Evolutionary conservation across 2,113 vertebrate species (phyloP).

Genomic region (Gyps fulvus): DNA sequence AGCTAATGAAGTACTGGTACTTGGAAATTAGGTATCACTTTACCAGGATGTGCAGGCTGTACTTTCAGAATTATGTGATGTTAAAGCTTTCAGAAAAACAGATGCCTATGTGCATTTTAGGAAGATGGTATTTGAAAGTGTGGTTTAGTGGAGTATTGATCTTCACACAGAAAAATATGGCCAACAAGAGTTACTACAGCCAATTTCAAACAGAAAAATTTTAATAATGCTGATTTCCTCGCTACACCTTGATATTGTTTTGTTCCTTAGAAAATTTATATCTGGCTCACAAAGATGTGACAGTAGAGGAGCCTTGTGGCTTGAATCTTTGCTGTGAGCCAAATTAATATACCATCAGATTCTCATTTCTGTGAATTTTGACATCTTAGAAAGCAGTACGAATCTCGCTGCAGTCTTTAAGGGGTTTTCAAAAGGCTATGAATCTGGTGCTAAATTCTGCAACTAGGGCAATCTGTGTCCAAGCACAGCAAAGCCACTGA

Average conservation of each 20-base stretch:
- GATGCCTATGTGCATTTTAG: neutral
- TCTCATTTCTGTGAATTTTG: neutral
- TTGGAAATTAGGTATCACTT: neutral
- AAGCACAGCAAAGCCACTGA: neutral
- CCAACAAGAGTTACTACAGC: neutral
- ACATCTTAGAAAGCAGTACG: neutral
- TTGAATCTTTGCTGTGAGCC: neutral
- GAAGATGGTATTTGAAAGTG: neutral
- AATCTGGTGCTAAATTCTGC: neutral
- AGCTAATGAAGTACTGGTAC: neutral
- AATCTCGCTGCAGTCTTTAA: neutral
- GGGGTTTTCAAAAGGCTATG: neutral
- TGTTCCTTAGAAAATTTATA: neutral
- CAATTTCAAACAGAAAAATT: neutral
- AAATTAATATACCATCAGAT: neutral
- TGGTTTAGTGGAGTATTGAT: neutral
- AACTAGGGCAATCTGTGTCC: neutral
- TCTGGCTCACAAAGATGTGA: fast-evolving
- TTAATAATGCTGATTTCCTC: neutral
- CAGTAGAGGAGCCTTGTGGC: neutral
- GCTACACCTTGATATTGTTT: neutral
- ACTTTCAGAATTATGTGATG: neutral
- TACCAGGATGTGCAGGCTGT: neutral
- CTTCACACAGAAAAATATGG: neutral
- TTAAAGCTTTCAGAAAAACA: neutral